Conservation (phyloP, 2,113 vertebrate species). For the Ibidorhyncha struthersii region DNA sequence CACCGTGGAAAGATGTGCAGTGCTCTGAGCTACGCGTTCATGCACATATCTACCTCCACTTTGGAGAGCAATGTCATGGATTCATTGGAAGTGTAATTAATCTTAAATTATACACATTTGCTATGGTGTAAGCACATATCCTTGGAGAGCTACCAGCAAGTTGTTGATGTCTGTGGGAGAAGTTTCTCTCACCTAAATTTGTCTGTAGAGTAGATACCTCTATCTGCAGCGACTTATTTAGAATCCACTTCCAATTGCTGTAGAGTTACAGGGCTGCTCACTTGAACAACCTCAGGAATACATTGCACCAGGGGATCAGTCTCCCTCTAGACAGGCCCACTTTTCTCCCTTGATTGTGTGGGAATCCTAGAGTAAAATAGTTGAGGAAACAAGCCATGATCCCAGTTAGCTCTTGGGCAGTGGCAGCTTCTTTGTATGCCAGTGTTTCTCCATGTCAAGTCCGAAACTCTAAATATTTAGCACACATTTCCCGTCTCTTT, state of each 20-base stretch:
- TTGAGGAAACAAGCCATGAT: background rate
- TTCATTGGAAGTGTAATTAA: background rate
- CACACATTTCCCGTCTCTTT: background rate
- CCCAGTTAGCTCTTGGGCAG: background rate
- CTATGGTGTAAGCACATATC: background rate
- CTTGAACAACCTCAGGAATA: background rate
- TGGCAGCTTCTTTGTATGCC: background rate
- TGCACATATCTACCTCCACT: background rate
- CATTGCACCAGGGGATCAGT: background rate
- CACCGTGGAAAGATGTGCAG: background rate
- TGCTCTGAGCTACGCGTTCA: background rate
- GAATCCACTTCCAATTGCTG: rapidly evolving
- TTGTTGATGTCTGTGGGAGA: background rate
- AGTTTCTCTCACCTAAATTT: background rate
- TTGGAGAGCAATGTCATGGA: background rate
- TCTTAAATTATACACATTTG: background rate
- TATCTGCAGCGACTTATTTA: background rate
- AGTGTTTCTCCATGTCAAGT: rapidly evolving
- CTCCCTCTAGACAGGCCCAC: background rate
- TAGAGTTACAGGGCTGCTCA: background rate
- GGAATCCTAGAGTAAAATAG: background rate
- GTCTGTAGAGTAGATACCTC: background rate
- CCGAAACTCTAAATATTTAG: background rate
- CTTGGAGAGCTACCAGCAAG: background rate
- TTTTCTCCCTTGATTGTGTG: background rate